Evolutionary conservation across 1,140 invertebrate species (phyloP).

Genomic region (Cydia fagiglandana): DNA sequence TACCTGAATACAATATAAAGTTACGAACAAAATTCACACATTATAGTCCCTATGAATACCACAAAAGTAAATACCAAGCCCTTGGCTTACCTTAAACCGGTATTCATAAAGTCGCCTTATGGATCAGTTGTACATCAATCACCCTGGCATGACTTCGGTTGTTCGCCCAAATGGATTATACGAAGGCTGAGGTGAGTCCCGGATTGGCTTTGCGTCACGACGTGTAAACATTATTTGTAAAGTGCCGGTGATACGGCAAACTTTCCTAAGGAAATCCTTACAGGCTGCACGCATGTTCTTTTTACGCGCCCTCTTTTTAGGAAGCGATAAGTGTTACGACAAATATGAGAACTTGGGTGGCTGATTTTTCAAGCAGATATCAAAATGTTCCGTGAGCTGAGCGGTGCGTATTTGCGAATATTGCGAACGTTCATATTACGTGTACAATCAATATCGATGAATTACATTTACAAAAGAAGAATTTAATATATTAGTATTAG

Average conservation of each 20-base stretch:
- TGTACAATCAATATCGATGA: background rate
- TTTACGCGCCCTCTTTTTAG: slow-evolving; percentile 33
- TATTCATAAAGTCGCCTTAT: slow-evolving; percentile 64
- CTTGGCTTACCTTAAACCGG: slow-evolving; percentile 50
- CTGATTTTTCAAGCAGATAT: slow-evolving; percentile 36
- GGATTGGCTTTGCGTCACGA: slow-evolving; percentile 64
- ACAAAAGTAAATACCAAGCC: slow-evolving; percentile 47
- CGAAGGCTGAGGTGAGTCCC: slow-evolving; percentile 66
- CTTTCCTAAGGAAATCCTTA: slow-evolving; percentile 50
- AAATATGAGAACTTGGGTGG: slow-evolving; percentile 37
- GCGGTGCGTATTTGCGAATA: slow-evolving; percentile 1
- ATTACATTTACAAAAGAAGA: background rate
- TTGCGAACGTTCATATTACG: slow-evolving; percentile 12
- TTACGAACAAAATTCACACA: slow-evolving; percentile 45
- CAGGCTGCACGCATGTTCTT: slow-evolving; percentile 40
- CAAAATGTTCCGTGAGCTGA: slow-evolving; percentile 23
- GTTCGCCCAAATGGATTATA: slow-evolving; percentile 76
- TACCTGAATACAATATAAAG: too few species aligned
- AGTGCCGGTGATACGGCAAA: slow-evolving; percentile 60
- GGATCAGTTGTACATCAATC: slow-evolving; percentile 70
- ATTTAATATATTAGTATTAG: background rate
- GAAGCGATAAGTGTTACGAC: slow-evolving; percentile 38
- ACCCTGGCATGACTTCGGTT: slow-evolving; percentile 70
- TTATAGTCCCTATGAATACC: slow-evolving; percentile 34
- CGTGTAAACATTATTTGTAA: slow-evolving; percentile 66